These are phyloP conservation scores for Amphiprion ocellaris DNA, from an alignment of 2,113 vertebrate genomes.

Conservation along the genomic window DNA sequence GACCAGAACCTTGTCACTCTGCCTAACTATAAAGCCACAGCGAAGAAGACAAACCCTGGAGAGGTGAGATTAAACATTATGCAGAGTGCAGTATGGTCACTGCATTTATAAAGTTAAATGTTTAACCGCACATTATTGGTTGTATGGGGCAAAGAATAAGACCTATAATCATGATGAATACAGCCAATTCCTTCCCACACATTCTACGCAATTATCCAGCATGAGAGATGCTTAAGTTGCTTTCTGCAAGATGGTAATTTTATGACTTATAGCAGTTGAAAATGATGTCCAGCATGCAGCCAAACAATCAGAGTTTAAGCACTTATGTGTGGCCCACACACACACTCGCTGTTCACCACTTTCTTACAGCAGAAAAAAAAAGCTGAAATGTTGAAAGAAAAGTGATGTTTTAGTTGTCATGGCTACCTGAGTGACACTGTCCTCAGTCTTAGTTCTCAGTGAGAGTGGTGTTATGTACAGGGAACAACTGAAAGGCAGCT, in stretches of 20 bases:
- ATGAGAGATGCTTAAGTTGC: slow-evolving; percentile 49
- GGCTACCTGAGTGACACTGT: slow-evolving; percentile 48
- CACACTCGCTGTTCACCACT: slow-evolving; percentile 2
- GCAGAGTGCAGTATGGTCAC: neutral
- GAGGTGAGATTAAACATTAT: slow-evolving; percentile 80
- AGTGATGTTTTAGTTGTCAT: slow-evolving; percentile 62
- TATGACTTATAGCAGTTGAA: slow-evolving; percentile 48
- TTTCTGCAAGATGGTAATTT: slow-evolving; percentile 61
- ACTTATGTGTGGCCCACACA: slow-evolving; percentile 8
- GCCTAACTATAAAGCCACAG: slow-evolving; percentile 84
- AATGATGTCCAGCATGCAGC: slow-evolving; percentile 34
- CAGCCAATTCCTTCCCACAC: slow-evolving; percentile 51
- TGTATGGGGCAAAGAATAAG: slow-evolving; percentile 21
- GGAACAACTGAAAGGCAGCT: slow-evolving; percentile 23
- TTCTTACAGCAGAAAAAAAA: slow-evolving; percentile 27
- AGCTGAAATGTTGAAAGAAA: slow-evolving; percentile 43
- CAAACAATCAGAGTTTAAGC: slow-evolving; percentile 52
- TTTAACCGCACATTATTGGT: slow-evolving; percentile 13
- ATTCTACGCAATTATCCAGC: slow-evolving; percentile 57
- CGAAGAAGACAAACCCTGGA: slow-evolving; percentile 82
- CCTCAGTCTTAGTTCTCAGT: slow-evolving; percentile 27
- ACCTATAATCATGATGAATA: slow-evolving; percentile 58
- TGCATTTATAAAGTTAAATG: slow-evolving; percentile 14
- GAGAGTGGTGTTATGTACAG: slow-evolving; percentile 23
- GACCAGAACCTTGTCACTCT: slow-evolving; percentile 87